phyloP scores from a whole-genome alignment of 1,140 invertebrate genomes.

The Eubasilissa regina region DNA sequence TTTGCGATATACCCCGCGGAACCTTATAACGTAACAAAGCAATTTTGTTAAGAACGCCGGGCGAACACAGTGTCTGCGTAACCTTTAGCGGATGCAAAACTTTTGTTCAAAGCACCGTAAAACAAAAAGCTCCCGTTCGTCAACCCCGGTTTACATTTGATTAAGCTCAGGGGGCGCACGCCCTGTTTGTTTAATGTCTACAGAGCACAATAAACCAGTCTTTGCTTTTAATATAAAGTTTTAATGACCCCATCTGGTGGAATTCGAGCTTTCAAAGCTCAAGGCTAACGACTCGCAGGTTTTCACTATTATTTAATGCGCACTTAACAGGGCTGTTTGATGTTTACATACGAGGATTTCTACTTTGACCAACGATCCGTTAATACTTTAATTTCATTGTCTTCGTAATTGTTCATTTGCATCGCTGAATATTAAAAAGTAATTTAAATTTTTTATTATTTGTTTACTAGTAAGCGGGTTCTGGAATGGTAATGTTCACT shows the following conservation, averaged over 20 bases:
- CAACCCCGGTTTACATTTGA: slow-evolving; percentile 54
- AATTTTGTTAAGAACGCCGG: slow-evolving; percentile 8
- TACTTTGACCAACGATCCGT: slow-evolving; percentile 16
- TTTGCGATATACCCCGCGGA: background rate
- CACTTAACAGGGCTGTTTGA: slow-evolving; percentile 17
- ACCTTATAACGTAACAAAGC: slow-evolving; percentile 10
- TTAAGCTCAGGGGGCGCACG: slow-evolving; percentile 50
- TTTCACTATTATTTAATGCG: slow-evolving; percentile 5
- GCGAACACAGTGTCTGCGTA: slow-evolving; percentile 4
- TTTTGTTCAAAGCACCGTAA: slow-evolving; percentile 56
- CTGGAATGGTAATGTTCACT: too few species aligned
- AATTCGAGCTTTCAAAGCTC: slow-evolving; percentile 30
- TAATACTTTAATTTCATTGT: slow-evolving; percentile 7
- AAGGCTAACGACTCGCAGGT: slow-evolving; percentile 34
- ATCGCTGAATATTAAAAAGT: background rate
- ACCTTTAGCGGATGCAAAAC: slow-evolving; percentile 39
- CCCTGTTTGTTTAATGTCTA: slow-evolving; percentile 55
- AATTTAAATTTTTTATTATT: background rate
- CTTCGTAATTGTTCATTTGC: slow-evolving; percentile 1
- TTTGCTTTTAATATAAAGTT: slow-evolving; percentile 61
- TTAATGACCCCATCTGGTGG: slow-evolving; percentile 56
- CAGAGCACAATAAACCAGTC: slow-evolving; percentile 58
- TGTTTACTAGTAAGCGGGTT: too few species aligned
- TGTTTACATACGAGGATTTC: slow-evolving; percentile 24
- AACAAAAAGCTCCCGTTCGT: slow-evolving; percentile 60